These are phyloP conservation scores for Hyperoplus lanceolatus DNA, from an alignment of 2,797 vertebrate species.

Conservation along the genomic window DNA sequence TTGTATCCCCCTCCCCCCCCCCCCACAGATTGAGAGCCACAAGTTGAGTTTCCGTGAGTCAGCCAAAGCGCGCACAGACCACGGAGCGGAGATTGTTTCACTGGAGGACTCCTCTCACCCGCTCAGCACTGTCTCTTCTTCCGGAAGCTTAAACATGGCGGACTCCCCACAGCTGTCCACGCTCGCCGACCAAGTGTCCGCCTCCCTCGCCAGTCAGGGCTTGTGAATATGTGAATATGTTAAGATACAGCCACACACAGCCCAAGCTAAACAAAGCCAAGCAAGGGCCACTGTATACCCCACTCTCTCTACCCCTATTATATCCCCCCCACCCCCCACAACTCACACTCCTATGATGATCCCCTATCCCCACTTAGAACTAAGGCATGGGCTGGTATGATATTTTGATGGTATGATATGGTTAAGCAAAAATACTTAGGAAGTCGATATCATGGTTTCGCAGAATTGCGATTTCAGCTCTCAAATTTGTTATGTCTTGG, in stretches of 20 bases:
- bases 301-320: constrained; percentile 7
- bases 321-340: constrained; percentile 27
- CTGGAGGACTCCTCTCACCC: constrained; percentile 93
- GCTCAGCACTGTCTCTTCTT: constrained; percentile 98
- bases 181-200: constrained; percentile 96
- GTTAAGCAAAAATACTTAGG: too few relatives aligned
- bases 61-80: constrained; percentile 98
- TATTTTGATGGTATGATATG: too few relatives aligned
- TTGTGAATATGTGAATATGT: constrained; percentile 87
- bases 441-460: too few relatives aligned
- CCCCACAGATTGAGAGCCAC: constrained; percentile 93
- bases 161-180: constrained; percentile 98
- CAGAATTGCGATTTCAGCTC: too few relatives aligned
- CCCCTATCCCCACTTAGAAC: too few relatives aligned
- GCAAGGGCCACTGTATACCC: constrained; percentile 14
- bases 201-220: constrained; percentile 97
- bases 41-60: constrained; percentile 97
- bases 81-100: constrained; percentile 97
- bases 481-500: too few relatives aligned
- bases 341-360: constrained; percentile 2
- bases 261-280: too few relatives aligned
- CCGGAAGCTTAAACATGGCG: constrained; percentile 96
- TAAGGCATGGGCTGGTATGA: too few relatives aligned
- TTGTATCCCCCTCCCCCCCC: background rate
- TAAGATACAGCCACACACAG: too few relatives aligned